Percentiles rank a stretch among this genome's conserved stretches.
Evolutionary conservation across 2,888 invertebrate species (phyloP).

Genomic region (Athripsodes cinereus): DNA sequence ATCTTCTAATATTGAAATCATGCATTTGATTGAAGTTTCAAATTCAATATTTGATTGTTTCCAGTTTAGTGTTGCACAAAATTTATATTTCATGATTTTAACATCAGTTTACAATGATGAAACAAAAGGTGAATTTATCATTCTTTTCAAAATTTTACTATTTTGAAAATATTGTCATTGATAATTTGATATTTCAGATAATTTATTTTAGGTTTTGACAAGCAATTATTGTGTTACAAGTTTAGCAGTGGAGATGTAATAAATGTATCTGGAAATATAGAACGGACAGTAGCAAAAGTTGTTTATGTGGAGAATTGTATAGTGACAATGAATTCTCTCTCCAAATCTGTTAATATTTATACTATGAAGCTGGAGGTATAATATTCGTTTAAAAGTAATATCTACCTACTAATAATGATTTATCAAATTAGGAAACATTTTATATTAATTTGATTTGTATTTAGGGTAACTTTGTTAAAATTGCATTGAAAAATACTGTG

Average conservation of each 20-base stretch:
- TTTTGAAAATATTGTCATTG: too few relatives aligned
- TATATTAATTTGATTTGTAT: too few relatives aligned
- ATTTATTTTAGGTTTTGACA: constrained; percentile 9
- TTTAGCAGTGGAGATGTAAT: constrained; percentile 8
- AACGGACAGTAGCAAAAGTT: constrained; percentile 12
- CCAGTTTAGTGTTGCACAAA: not conserved
- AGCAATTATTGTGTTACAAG: constrained; percentile 12
- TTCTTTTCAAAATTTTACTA: not conserved
- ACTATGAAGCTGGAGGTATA: constrained; percentile 9
- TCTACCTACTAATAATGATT: too few relatives aligned
- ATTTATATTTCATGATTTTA: constrained; percentile 5
- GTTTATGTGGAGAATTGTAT: constrained; percentile 15
- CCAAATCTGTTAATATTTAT: constrained; percentile 14
- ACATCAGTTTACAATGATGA: not conserved
- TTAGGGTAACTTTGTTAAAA: constrained; percentile 18
- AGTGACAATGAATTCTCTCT: constrained; percentile 10
- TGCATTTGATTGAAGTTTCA: not conserved
- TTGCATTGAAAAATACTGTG: constrained; percentile 32
- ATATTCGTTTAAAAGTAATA: too few relatives aligned
- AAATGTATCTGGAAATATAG: constrained; percentile 8
- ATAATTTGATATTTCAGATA: not conserved
- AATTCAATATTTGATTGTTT: not conserved
- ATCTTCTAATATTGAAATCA: not conserved
- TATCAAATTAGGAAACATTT: too few relatives aligned
- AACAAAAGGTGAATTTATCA: not conserved